A percentile compares a stretch with the other conserved stretches of the same genome.
Evolutionary conservation across 2,888 invertebrate genomes (phyloP).

Genomic region (Eulithis prunata): DNA sequence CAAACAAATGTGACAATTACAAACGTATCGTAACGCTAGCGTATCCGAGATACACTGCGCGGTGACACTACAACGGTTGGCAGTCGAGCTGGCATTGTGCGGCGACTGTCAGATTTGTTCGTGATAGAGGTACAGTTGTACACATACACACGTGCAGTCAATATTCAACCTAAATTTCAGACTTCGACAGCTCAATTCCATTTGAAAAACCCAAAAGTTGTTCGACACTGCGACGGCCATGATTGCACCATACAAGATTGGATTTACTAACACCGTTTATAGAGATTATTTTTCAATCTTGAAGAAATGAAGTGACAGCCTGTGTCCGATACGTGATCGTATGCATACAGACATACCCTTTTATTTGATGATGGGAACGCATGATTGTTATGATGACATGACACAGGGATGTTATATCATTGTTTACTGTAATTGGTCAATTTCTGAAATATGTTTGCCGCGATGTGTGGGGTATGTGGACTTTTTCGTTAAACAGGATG

Average conservation of each 20-base stretch:
- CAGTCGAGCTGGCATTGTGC: no score
- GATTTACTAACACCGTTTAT: not conserved
- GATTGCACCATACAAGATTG: not conserved
- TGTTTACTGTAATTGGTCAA: conserved; percentile 26
- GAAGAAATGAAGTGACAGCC: not conserved
- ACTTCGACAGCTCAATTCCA: no score
- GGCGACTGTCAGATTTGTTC: no score
- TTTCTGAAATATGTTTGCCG: conserved; percentile 20
- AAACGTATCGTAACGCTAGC: no score
- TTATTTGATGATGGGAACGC: conserved; percentile 33
- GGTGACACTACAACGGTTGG: no score
- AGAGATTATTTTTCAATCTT: not conserved
- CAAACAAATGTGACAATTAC: no score
- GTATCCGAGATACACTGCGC: no score
- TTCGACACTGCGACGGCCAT: no score
- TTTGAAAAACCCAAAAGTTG: no score
- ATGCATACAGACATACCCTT: conserved; percentile 3
- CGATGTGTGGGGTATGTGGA: not conserved
- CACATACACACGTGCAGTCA: no score
- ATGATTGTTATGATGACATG: conserved; percentile 42
- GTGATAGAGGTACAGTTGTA: no score
- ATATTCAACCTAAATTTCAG: no score
- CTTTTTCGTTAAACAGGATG: not conserved
- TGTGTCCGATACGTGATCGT: conserved; percentile 18
- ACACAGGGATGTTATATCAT: conserved; percentile 24